Base-by-base conservation (phyloP, 2,113 vertebrate species). In the Otolemur garnettii region DNA sequence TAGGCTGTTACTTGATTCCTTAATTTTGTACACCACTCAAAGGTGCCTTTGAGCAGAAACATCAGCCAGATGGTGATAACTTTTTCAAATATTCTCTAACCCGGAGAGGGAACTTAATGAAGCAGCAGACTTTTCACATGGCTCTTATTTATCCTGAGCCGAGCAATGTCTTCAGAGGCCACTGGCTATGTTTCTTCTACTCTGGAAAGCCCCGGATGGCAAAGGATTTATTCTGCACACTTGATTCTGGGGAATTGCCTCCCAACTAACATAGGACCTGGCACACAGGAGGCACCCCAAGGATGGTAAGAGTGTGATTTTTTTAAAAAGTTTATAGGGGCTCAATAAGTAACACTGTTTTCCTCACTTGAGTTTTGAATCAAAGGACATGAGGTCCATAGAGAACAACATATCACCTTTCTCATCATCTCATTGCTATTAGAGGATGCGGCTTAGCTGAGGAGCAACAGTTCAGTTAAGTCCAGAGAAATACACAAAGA, bases 41-140 rank as follows among this genome's bases (percentile, higher is more conserved):
- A 97, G 72, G 74, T 91, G 85, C 22, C 81, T 97, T 96, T 94
- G 77, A 96, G 45, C 15, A 71, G 94, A 91, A 75, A 93, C 62
- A 55, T 93, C 19, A 89, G 78, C 88, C 94, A 95, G 26, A 93
- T 93, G 91, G 81, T 72, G 53, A 71, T 87, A 66, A 68, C 19
- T 71, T 96, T 96, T 93, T 69, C 17, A 79, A 92, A 94, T 33
- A 84, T 89, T 79, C 38, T 55, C 53, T 96, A 91, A 94, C 24
- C 80, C 85, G 96, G 64, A 79, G 71, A 82, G 72, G 68, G 42
- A 94, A 79, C 35, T 78, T 95, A 90, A 96, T 60, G 78, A 94
- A 80, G 92, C 64, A 79, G n/a, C 57, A 81, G 53, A 83, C n/a
- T 79, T 79, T 91, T 94, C n/a, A 90, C 14, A 53, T 17, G 72